Percentiles rank a stretch among this genome's conserved stretches.
Conservation (phyloP, 2,113 vertebrate species). For the Carassius auratus region DNA sequence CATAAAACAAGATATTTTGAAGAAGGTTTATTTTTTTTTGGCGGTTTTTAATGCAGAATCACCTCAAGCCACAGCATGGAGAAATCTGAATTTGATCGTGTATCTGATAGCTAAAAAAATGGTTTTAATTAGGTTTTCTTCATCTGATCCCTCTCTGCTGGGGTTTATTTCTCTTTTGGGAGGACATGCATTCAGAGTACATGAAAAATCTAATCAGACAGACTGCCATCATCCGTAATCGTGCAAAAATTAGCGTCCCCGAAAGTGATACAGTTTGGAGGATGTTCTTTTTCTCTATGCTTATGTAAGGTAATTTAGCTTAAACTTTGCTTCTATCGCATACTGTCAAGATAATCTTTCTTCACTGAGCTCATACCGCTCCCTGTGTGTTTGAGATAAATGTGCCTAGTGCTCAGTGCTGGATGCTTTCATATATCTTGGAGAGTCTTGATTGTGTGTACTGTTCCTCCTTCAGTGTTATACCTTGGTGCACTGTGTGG, state of each 20-base stretch:
- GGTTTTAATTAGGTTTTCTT: conserved; percentile 39
- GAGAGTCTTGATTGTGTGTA: conserved; percentile 30
- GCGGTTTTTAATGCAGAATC: neutral
- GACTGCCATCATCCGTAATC: conserved; percentile 40
- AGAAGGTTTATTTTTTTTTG: neutral
- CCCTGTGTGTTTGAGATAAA: conserved; percentile 8
- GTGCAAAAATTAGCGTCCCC: conserved; percentile 21
- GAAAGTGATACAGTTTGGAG: conserved; percentile 33
- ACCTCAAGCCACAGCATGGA: too few relatives aligned
- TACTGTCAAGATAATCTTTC: conserved; percentile 26
- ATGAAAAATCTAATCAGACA: conserved; percentile 41
- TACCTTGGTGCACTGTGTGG: conserved; percentile 29
- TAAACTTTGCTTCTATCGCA: conserved; percentile 9
- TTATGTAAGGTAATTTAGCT: conserved; percentile 36
- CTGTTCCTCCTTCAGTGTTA: conserved; percentile 23
- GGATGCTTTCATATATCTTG: conserved; percentile 25
- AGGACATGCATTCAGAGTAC: neutral
- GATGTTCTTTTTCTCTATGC: conserved; percentile 9
- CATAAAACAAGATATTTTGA: neutral
- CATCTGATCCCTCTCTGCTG: conserved; percentile 31
- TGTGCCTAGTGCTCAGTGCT: neutral
- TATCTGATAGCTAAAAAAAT: conserved; percentile 5
- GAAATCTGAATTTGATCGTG: neutral
- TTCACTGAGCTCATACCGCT: neutral
- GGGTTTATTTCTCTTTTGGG: conserved; percentile 11